phyloP scores from a whole-genome alignment of 2,888 invertebrate genomes.

The Synergus laeviventris region DNA sequence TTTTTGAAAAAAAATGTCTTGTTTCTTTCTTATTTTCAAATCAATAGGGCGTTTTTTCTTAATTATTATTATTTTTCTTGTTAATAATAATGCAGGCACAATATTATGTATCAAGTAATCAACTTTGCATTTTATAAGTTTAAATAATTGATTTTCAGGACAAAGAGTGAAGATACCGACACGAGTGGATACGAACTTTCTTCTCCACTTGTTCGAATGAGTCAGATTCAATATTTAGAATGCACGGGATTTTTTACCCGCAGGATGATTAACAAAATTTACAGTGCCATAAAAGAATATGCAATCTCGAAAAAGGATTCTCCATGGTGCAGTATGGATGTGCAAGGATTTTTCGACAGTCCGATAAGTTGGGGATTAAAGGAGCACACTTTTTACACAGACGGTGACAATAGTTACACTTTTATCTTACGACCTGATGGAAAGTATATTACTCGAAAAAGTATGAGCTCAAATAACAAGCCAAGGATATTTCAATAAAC shows the following conservation, averaged over 20 bases:
- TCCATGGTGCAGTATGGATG: conserved; percentile 77
- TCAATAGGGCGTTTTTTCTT: too few relatives aligned
- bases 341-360: conserved; percentile 79
- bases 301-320: conserved; percentile 60
- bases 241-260: conserved; percentile 78
- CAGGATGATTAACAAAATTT: conserved; percentile 72
- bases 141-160: conserved; percentile 23
- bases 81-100: too few relatives aligned
- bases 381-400: conserved; percentile 76
- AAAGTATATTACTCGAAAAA: conserved; percentile 67
- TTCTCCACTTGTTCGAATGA: conserved; percentile 66
- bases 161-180: conserved; percentile 3
- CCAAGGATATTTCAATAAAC: conserved; percentile 56
- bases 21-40: background rate
- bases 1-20: background rate
- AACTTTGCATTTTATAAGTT: background rate
- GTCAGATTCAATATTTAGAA: conserved; percentile 74
- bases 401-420: conserved; percentile 78
- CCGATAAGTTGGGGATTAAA: conserved; percentile 77
- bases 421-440: conserved; percentile 73
- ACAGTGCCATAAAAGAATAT: conserved; percentile 68
- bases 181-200: conserved; percentile 75
- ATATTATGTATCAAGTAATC: too few relatives aligned
- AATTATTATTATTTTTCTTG: too few relatives aligned
- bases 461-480: conserved; percentile 73